Evolutionary conservation across 2,888 invertebrate species (phyloP).

Genomic region (Melinopterus prodromus): DNA sequence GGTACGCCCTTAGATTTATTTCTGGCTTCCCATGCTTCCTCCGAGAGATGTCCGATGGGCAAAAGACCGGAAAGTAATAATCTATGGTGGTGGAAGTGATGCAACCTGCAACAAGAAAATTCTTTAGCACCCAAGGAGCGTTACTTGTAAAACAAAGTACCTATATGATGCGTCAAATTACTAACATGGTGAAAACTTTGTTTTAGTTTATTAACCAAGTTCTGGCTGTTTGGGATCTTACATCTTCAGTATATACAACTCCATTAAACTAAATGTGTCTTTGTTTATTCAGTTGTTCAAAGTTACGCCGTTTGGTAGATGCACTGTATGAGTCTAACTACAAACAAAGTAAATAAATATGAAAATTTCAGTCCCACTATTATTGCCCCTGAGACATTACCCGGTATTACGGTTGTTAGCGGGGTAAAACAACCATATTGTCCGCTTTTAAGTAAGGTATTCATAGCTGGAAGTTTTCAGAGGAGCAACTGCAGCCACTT

Average conservation of each 20-base stretch:
- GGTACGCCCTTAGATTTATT: no score
- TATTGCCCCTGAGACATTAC: background rate
- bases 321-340: background rate
- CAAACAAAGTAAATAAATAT: background rate
- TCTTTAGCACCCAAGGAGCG: no score
- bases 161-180: background rate
- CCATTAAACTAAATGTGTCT: background rate
- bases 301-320: background rate
- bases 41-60: no score
- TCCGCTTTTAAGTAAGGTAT: background rate
- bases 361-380: background rate
- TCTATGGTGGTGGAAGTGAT: no score
- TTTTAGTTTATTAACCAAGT: background rate
- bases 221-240: background rate
- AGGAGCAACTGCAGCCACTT: background rate
- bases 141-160: no score
- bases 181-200: background rate
- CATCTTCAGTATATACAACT: background rate
- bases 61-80: no score
- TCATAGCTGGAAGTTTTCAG: background rate
- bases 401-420: background rate
- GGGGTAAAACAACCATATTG: background rate
- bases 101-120: no score
- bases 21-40: no score
- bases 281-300: background rate